Evolutionary conservation across 1,140 invertebrate species (phyloP), one percentile per base, ranked within the genome.

Genomic region (Magallana gigas): DNA sequence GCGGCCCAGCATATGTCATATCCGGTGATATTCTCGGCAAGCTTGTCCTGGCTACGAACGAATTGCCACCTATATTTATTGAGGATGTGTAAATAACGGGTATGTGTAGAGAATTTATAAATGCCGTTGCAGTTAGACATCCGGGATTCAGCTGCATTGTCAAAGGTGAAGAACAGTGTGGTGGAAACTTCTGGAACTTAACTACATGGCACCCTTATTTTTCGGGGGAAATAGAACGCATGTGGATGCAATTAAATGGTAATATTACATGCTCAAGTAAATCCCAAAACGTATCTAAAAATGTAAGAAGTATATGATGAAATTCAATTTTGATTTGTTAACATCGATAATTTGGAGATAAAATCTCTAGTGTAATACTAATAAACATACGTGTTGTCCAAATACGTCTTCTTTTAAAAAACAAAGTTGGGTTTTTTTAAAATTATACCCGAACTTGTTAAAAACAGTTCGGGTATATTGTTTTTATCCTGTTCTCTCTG

Each of bases 51-150:
- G 81, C 81, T n/a, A 57, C 81, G 16, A n/a, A n/a, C 8, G 0
- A 1, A 12, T n/a, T 23, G 57, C 81, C 36, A 23, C 8, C 12
- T 8, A 58, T 82, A 57, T 58, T 58, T n/a, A n/a, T 82, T 7
- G 81, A 82, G 81, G 81, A 82, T 82, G 56, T 82, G 1, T 82
- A 57, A 14, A 58, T 82, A 4, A 82, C 18, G 9, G 81, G 81
- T 58, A 56, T 82, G 9, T 82, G 81, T 23, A 82, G 81, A 57
- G 9, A 16, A 82, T 18, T 57, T n/a, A 82, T 82, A n/a, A 57
- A 82, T 8, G 81, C 81, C 0, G 6, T 0, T 7, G 81, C 81
- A 4, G 81, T 29, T 14, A 48, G 81, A n/a, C 81, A 57, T 8
- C 48, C 48, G 8, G 81, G 48, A 0, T 82, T 82, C 1, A 57